A percentile compares a stretch with the other conserved stretches of the same genome.
phyloP scores from a whole-genome alignment of 1,140 invertebrate species.

The Sycophila sp. region DNA sequence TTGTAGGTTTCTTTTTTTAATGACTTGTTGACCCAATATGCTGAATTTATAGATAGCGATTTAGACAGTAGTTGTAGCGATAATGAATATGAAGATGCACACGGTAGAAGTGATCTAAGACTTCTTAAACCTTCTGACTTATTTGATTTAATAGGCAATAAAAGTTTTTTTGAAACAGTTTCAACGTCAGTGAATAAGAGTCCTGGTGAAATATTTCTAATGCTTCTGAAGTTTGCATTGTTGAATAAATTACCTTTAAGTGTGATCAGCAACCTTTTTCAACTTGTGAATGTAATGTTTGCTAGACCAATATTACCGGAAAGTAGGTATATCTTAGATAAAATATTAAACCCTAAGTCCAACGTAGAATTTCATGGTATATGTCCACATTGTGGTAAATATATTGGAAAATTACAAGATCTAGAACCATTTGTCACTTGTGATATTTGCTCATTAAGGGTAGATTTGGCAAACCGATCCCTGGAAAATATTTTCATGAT shows the following conservation, averaged over 20 bases:
- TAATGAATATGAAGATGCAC: too few species aligned
- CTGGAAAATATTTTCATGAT: neutral
- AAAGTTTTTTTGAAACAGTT: neutral
- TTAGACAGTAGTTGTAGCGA: too few species aligned
- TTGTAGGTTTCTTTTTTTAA: too few species aligned
- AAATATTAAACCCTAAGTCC: neutral
- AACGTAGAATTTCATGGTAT: slow-evolving; percentile 5
- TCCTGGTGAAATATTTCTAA: neutral
- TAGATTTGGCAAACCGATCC: neutral
- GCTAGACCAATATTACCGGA: neutral
- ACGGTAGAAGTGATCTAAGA: too few species aligned
- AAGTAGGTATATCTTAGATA: neutral
- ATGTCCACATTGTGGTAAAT: neutral
- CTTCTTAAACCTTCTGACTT: neutral
- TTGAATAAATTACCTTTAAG: neutral
- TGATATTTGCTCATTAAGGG: neutral
- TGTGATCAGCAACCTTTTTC: neutral
- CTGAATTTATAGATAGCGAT: too few species aligned
- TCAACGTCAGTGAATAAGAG: neutral
- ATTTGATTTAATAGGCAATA: neutral
- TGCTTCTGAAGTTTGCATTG: neutral
- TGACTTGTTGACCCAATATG: too few species aligned
- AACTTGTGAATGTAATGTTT: neutral
- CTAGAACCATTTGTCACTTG: neutral
- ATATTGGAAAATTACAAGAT: neutral